Conservation (phyloP, 2,797 vertebrate genomes). For the Sebastes steindachneri region DNA sequence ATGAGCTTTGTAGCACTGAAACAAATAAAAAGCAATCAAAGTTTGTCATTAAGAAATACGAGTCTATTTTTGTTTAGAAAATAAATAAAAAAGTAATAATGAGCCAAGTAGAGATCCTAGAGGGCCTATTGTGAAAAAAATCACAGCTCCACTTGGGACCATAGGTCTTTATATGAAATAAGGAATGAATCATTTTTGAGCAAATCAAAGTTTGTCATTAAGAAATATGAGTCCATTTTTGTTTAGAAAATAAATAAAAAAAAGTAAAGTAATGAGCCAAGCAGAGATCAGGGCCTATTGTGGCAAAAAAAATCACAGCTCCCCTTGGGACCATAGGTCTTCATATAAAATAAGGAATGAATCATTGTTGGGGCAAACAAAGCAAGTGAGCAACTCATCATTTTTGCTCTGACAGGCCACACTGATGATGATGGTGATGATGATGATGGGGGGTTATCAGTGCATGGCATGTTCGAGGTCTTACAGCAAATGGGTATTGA, state of each 20-base stretch:
- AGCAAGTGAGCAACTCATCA: slow-evolving; percentile 13
- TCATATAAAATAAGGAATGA: slow-evolving; percentile 10
- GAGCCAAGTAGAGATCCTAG: background rate
- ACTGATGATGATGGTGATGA: slow-evolving; percentile 12
- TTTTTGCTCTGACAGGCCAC: slow-evolving; percentile 13
- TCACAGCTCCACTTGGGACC: background rate
- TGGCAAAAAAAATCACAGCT: slow-evolving; percentile 1
- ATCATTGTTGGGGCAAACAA: slow-evolving; percentile 23
- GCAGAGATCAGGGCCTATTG: background rate
- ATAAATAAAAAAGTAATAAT: background rate
- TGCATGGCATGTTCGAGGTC: slow-evolving; percentile 10
- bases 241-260: background rate
- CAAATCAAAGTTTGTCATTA: slow-evolving; percentile 68
- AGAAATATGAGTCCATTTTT: slow-evolving; percentile 31
- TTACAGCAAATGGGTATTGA: slow-evolving; percentile 24
- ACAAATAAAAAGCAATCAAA: slow-evolving; percentile 75
- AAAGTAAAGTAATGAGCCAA: background rate
- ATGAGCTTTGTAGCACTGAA: slow-evolving; percentile 68
- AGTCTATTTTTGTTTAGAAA: slow-evolving; percentile 57
- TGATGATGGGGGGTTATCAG: slow-evolving; percentile 14
- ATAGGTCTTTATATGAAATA: slow-evolving; percentile 9
- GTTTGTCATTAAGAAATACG: slow-evolving; percentile 58
- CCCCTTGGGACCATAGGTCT: background rate
- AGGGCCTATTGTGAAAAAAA: slow-evolving; percentile 9
- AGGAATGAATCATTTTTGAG: slow-evolving; percentile 11